These are phyloP conservation scores for Borostomias antarcticus DNA, from an alignment of 2,797 vertebrate species.

Conservation along the genomic window DNA sequence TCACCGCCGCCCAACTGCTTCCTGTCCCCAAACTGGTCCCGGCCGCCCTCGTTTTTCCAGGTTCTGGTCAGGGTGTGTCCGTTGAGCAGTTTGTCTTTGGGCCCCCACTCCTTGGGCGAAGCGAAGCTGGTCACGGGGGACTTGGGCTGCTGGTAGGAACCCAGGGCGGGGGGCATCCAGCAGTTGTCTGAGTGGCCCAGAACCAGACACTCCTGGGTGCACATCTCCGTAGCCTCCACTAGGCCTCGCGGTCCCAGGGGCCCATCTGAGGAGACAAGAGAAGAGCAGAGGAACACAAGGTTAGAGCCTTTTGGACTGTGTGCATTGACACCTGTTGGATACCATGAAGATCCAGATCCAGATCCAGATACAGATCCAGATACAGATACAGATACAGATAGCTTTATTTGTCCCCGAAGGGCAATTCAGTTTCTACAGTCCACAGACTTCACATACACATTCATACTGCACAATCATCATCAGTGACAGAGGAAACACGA, in stretches of 20 bases:
- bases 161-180: conserved; percentile 96
- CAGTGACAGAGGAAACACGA: too few species aligned
- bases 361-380: too few species aligned
- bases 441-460: too few species aligned
- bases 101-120: conserved; percentile 92
- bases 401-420: too few species aligned
- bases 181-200: conserved; percentile 99
- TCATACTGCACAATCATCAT: too few species aligned
- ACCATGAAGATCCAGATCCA: too few species aligned
- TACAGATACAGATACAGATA: too few species aligned
- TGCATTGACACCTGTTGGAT: too few species aligned
- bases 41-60: conserved; percentile 94
- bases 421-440: too few species aligned
- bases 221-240: conserved; percentile 99
- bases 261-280: conserved; percentile 79
- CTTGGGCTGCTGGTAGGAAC: conserved; percentile 92
- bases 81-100: conserved; percentile 98
- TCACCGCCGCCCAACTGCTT: conserved; percentile 92
- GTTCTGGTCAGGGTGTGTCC: conserved; percentile 95
- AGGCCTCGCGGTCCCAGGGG: conserved; percentile 93
- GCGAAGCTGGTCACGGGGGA: conserved; percentile 92
- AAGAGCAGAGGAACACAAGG: conserved; percentile 23
- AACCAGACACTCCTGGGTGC: conserved; percentile 97
- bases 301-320: neutral
- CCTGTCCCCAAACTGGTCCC: conserved; percentile 92